phyloP scores from a whole-genome alignment of 2,113 vertebrate species.

The Sinocyclocheilus maitianheensis region DNA sequence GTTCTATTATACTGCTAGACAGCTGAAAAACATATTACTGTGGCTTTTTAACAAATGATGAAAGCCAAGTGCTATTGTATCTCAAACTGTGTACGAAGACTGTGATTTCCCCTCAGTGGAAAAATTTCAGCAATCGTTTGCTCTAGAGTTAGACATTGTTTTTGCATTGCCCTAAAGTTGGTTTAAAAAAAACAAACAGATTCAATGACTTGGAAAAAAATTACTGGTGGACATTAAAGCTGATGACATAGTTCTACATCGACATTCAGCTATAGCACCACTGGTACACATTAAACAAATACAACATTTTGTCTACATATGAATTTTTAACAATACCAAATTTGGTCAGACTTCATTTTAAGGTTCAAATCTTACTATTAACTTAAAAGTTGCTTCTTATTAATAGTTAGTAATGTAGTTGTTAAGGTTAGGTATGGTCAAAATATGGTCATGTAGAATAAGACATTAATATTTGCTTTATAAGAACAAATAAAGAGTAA shows the following conservation, averaged over 20 bases:
- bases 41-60: constrained; percentile 33
- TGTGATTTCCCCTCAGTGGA: background rate
- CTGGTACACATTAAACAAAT: constrained; percentile 9
- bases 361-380: no score
- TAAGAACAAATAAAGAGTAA: no score
- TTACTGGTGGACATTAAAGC: background rate
- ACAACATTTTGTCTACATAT: background rate
- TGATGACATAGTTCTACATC: constrained; percentile 1
- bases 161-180: constrained; percentile 8
- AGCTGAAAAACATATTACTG: constrained; percentile 42
- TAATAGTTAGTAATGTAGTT: no score
- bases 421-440: no score
- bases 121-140: background rate
- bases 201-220: constrained; percentile 4
- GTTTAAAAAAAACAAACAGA: background rate
- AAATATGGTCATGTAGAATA: no score
- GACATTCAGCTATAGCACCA: background rate
- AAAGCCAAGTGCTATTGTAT: constrained; percentile 22
- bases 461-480: no score
- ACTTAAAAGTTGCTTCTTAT: no score
- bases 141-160: background rate
- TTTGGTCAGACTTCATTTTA: no score
- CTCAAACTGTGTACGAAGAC: background rate
- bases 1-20: constrained; percentile 41
- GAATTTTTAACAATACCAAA: no score